Base-by-base conservation (phyloP, 2,888 invertebrate species). In the Lamellibrachia satsuma region DNA sequence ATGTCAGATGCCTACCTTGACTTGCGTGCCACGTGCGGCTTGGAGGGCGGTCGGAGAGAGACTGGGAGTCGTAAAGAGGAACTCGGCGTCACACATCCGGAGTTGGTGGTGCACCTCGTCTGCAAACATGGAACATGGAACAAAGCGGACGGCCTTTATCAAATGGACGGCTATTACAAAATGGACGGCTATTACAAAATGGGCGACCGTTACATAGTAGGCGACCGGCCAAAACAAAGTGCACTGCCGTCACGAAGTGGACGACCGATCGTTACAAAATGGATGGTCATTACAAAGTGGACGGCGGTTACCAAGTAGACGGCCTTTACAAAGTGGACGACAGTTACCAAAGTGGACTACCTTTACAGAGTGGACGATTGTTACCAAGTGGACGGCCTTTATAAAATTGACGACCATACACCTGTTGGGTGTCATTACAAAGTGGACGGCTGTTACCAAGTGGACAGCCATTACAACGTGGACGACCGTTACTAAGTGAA, bases 51-150 rank as follows among this genome's bases (percentile, higher is more conserved):
- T 75, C 22, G 75, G 75, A n/a, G 75, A 22, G 75, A 75, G 75
- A 75, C 2, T n/a, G 75, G 75, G n/a, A 75, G 22, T 75, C 75
- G 75, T 75, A 39, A 91, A 91, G 51, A 91, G 51, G 91, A 91
- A 91, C 91, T 91, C 91, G 51, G 91, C 91, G 39, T 91, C 91
- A n/a, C 91, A 27, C 52, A 91, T 51, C 27, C 52, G 11, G 27
- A 91, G 52, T 39, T 91, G 91, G 7, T 39, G 51, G 11, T 52
- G 51, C 52, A 91, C 52, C 91, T 39, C 39, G 22, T 52, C 91
- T 91, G 91, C 22, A 15, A 15, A n/a, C 15, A 75, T n/a, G n/a
- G 22, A 75, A 75, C 1, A n/a, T n/a, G 6, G 22, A 22, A n/a
- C 22, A 75, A 22, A n/a, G 22, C 22, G 22, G 75, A 22, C 39